Evolutionary conservation across 2,113 vertebrate genomes (phyloP).

Genomic region (Pedionomus torquatus): DNA sequence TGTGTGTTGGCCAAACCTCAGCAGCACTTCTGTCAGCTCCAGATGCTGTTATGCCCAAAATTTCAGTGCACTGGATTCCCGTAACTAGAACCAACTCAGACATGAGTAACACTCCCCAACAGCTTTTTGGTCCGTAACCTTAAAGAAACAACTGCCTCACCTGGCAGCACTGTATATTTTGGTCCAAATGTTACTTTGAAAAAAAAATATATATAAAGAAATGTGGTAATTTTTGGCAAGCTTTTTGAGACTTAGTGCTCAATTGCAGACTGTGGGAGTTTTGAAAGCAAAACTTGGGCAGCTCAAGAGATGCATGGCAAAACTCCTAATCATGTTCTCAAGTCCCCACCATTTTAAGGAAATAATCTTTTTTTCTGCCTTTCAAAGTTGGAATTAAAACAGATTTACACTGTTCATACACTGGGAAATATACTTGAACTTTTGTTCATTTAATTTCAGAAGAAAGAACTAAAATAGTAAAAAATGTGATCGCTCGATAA

Average conservation of each 20-base stretch:
- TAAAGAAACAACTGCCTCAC: slow-evolving; percentile 54
- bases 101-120: slow-evolving; percentile 33
- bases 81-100: slow-evolving; percentile 38
- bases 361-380: not conserved
- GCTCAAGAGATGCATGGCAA: not conserved
- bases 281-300: not conserved
- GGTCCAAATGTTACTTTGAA: not conserved
- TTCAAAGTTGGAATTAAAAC: not conserved
- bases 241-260: slow-evolving; percentile 2
- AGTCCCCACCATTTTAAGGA: not conserved
- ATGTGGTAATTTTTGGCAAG: not conserved
- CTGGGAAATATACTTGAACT: not conserved
- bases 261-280: not conserved
- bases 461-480: not conserved
- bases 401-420: not conserved
- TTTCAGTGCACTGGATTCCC: not conserved
- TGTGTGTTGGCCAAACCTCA: not conserved
- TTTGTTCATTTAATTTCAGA: not conserved
- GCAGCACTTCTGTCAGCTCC: not conserved
- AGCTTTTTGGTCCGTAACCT: slow-evolving; percentile 26
- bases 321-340: not conserved
- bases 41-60: not conserved
- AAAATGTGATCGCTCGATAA: not conserved
- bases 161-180: slow-evolving; percentile 11
- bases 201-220: not conserved